Conservation (phyloP, 2,113 vertebrate genomes). For the Jaculus jaculus region DNA sequence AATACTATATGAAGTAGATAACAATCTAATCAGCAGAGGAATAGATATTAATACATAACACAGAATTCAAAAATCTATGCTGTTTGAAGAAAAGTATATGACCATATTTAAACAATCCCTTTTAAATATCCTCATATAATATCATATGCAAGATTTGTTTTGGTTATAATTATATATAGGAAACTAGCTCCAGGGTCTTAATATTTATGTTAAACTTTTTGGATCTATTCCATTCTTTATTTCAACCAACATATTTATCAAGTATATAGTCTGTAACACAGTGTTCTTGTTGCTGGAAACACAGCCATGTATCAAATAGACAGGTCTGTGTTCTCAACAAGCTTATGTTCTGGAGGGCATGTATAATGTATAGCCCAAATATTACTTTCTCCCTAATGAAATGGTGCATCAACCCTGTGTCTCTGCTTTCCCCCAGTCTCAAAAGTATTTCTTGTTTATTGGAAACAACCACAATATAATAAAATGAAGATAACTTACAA, state of each 20-base stretch:
- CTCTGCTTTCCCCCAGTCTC: background rate
- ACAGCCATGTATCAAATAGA: background rate
- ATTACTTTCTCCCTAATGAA: constrained; percentile 23
- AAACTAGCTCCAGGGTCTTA: constrained; percentile 1
- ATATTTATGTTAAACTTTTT: background rate
- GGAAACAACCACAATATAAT: background rate
- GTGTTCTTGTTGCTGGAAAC: background rate
- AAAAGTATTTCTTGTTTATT: constrained; percentile 12
- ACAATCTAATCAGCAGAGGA: background rate
- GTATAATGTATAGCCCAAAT: background rate
- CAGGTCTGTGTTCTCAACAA: background rate
- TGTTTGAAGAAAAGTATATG: background rate
- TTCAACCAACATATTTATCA: background rate
- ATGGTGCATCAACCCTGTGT: background rate
- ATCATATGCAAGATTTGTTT: background rate
- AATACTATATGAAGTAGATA: background rate
- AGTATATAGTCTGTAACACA: background rate
- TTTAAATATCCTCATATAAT: constrained; percentile 33
- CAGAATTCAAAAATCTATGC: background rate
- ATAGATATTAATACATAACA: background rate
- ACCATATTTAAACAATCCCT: background rate
- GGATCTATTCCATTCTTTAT: background rate
- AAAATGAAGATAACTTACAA: constrained; percentile 43
- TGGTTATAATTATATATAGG: background rate
- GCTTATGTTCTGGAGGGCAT: background rate